These are phyloP conservation scores for Hedychridium roseum DNA, from an alignment of 2,888 invertebrate genomes.

Conservation along the genomic window DNA sequence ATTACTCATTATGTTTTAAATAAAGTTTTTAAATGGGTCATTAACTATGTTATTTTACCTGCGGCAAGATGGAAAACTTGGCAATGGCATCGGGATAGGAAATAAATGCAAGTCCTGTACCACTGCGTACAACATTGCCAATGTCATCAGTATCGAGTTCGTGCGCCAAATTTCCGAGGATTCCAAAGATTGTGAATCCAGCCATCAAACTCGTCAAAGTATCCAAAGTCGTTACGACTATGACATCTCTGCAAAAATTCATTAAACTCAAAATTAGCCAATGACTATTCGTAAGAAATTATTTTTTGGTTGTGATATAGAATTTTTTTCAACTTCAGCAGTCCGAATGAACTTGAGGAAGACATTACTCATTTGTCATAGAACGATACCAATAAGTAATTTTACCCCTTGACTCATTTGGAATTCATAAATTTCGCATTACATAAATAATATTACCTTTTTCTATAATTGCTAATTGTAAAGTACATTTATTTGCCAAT, in stretches of 20 bases:
- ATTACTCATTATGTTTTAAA: background rate
- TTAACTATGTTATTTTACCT: background rate
- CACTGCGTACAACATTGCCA: slow-evolving; percentile 74
- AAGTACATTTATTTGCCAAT: no score
- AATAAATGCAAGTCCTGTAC: slow-evolving; percentile 83
- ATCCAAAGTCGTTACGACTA: slow-evolving; percentile 83
- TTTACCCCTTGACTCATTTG: no score
- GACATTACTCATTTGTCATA: no score
- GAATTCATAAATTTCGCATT: no score
- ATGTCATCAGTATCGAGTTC: slow-evolving; percentile 72
- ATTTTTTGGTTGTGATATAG: no score
- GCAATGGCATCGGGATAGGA: slow-evolving; percentile 87
- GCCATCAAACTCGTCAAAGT: slow-evolving; percentile 85
- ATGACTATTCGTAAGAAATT: slow-evolving; percentile 6
- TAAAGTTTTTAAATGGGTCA: background rate
- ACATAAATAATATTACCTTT: no score
- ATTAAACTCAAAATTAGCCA: no score
- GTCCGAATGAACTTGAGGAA: no score
- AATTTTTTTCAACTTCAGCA: no score
- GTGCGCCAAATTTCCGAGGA: slow-evolving; percentile 81
- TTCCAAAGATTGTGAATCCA: slow-evolving; percentile 84
- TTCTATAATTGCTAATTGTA: no score
- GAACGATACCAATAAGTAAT: no score
- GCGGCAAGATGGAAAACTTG: slow-evolving; percentile 77
- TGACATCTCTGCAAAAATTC: slow-evolving; percentile 67